phyloP scores from a whole-genome alignment of 1,140 invertebrate genomes.

The Drosophila nannoptera region DNA sequence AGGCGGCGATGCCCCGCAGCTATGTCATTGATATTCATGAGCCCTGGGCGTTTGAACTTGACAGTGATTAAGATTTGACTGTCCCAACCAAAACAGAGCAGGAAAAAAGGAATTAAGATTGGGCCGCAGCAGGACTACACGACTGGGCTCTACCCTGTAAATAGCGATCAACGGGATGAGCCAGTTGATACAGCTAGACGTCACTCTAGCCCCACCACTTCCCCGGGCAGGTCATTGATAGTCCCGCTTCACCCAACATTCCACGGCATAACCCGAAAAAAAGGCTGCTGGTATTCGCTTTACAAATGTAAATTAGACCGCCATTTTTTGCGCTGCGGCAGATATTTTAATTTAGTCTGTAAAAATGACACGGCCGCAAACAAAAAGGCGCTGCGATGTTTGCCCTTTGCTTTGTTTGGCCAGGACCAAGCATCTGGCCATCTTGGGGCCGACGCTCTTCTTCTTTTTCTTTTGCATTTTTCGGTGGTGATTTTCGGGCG shows the following conservation, averaged over 20 bases:
- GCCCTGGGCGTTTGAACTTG: slow-evolving; percentile 75
- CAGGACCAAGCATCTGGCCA: slow-evolving; percentile 21
- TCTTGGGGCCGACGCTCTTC: slow-evolving; percentile 30
- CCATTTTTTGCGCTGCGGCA: slow-evolving; percentile 62
- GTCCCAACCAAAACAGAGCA: slow-evolving; percentile 29
- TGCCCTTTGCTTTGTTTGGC: slow-evolving; percentile 68
- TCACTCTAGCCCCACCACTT: neutral
- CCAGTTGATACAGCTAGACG: neutral
- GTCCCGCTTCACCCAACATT: neutral
- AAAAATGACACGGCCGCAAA: slow-evolving; percentile 76
- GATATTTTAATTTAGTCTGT: slow-evolving; percentile 76
- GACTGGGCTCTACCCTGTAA: neutral
- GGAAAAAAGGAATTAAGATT: slow-evolving; percentile 7
- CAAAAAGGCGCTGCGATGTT: slow-evolving; percentile 46
- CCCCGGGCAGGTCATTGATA: neutral
- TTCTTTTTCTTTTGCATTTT: slow-evolving; percentile 45
- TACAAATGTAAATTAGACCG: slow-evolving; percentile 77
- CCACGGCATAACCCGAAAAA: slow-evolving; percentile 26
- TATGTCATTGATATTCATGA: slow-evolving; percentile 78
- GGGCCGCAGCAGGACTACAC: neutral
- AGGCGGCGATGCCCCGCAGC: slow-evolving; percentile 23
- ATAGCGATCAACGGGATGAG: neutral
- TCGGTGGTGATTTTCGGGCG: slow-evolving; percentile 65
- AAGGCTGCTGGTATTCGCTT: slow-evolving; percentile 73
- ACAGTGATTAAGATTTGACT: slow-evolving; percentile 77